Percentiles rank a stretch among this genome's conserved stretches.
These are phyloP conservation scores for Bos indicus DNA, from an alignment of 2,113 vertebrate genomes.

Conservation along the genomic window DNA sequence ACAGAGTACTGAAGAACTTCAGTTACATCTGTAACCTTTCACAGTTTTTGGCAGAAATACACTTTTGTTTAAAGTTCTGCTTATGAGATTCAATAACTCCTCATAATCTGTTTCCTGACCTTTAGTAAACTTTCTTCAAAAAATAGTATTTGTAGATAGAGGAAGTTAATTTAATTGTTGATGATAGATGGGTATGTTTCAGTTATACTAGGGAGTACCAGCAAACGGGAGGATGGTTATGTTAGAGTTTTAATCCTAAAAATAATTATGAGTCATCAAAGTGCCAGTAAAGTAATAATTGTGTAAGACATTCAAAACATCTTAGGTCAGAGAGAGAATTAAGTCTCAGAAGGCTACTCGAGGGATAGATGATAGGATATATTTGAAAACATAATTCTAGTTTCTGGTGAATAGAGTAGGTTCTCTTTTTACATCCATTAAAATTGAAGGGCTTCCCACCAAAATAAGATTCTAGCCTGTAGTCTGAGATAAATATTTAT, in stretches of 20 bases:
- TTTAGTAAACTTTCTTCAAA: constrained; percentile 13
- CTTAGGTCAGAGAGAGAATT: constrained; percentile 44
- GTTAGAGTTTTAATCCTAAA: constrained; percentile 53
- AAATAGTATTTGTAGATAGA: neutral
- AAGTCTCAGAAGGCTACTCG: neutral
- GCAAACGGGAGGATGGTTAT: neutral
- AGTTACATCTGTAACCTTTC: neutral
- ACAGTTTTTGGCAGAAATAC: neutral
- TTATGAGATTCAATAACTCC: neutral
- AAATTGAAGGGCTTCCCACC: constrained; percentile 4
- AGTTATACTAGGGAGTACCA: neutral
- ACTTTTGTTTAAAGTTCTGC: constrained; percentile 23
- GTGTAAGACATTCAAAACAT: constrained; percentile 46
- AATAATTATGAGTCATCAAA: constrained; percentile 65
- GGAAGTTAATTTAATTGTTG: neutral
- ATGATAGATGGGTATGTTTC: neutral
- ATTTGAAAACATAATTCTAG: constrained; percentile 21
- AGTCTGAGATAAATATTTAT: constrained; percentile 1
- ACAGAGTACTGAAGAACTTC: neutral
- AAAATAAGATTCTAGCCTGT: neutral
- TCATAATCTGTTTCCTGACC: constrained; percentile 16
- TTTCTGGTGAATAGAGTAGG: neutral
- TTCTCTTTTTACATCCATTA: constrained; percentile 10
- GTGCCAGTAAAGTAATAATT: constrained; percentile 50
- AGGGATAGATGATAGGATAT: neutral